Percentiles rank a stretch among this genome's conserved stretches.
phyloP scores from a whole-genome alignment of 2,113 vertebrate genomes.

The Neotoma lepida region DNA sequence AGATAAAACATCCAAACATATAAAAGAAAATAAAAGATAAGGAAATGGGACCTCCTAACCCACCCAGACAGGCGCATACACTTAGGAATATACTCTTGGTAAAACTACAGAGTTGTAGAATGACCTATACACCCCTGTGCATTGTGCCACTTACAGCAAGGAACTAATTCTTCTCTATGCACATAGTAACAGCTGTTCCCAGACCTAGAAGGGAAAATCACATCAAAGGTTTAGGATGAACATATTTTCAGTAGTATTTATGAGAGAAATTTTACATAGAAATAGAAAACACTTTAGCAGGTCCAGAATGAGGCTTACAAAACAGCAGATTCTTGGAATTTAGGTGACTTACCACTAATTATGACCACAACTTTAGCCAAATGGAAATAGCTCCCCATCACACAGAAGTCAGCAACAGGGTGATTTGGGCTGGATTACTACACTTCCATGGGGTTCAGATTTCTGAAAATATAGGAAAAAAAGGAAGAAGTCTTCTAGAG shows the following conservation, averaged over 20 bases:
- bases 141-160: neutral
- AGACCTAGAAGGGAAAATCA: neutral
- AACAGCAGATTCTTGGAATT: neutral
- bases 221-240: neutral
- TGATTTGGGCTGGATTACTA: neutral
- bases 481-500: neutral
- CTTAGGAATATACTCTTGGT: no score
- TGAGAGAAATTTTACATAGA: neutral
- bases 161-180: neutral
- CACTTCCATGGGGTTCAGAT: neutral
- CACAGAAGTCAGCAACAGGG: no score
- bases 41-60: neutral
- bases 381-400: neutral
- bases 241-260: neutral
- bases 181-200: neutral
- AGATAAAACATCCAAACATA: neutral
- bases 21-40: neutral
- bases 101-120: neutral
- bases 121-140: neutral
- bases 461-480: neutral
- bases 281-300: neutral
- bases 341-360: neutral
- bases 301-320: neutral
- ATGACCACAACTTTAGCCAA: neutral
- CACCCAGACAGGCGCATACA: neutral